A percentile compares a stretch with the other conserved stretches of the same genome.
Conservation (phyloP, 2,888 invertebrate genomes). For the Cephus pygmeus region DNA sequence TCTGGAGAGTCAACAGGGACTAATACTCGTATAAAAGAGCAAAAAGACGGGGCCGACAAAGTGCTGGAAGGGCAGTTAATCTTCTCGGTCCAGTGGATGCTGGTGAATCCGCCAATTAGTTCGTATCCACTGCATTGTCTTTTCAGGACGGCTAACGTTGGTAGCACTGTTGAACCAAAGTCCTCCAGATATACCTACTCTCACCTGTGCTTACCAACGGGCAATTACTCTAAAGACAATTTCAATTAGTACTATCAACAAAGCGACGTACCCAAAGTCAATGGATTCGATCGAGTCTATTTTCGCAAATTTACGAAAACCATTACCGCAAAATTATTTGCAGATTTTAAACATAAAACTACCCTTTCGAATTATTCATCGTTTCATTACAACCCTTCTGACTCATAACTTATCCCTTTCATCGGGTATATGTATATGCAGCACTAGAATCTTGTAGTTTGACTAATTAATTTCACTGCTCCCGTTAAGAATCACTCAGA, state of each 20-base stretch:
- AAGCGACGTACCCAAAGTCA: no score
- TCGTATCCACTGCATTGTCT: conserved; percentile 55
- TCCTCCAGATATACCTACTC: conserved; percentile 19
- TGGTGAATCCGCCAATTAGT: conserved; percentile 61
- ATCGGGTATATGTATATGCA: no score
- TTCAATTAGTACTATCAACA: no score
- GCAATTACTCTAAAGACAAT: no score
- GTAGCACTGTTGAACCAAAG: conserved; percentile 10
- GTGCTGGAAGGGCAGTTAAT: conserved; percentile 44
- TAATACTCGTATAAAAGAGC: no score
- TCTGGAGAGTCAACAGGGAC: no score
- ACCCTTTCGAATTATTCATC: conserved; percentile 59
- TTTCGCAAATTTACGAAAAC: neutral
- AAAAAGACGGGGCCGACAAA: no score
- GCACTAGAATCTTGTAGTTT: no score
- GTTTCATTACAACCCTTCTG: conserved; percentile 31
- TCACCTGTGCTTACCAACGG: conserved; percentile 8
- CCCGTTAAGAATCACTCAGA: no score
- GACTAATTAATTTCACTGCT: no score
- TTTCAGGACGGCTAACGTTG: conserved; percentile 13
- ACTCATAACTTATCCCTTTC: neutral
- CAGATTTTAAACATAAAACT: conserved; percentile 47
- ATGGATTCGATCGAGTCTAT: no score
- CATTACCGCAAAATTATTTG: neutral
- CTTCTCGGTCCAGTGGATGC: conserved; percentile 60